These are phyloP conservation scores for Lordiphosa clarofinis DNA, from an alignment of 1,140 invertebrate species.

Conservation along the genomic window DNA sequence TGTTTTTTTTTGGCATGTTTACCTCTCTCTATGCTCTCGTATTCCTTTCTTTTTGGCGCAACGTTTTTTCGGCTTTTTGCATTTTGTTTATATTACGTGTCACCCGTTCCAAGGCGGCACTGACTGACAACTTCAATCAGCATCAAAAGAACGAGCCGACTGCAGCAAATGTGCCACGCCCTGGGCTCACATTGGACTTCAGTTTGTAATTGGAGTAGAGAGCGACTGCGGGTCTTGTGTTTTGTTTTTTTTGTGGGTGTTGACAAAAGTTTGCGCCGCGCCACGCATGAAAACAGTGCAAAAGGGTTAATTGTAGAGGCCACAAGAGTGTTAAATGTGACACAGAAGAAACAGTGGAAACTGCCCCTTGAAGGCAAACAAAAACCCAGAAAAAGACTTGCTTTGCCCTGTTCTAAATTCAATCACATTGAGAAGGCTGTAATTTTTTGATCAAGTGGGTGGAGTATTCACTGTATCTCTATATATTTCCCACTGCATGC, in stretches of 20 bases:
- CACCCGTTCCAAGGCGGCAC: slow-evolving; percentile 45
- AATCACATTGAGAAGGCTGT: too few relatives aligned
- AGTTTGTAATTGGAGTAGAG: slow-evolving; percentile 64
- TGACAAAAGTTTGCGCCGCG: slow-evolving; percentile 56
- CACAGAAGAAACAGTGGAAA: slow-evolving; percentile 2
- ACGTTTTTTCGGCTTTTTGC: slow-evolving; percentile 45
- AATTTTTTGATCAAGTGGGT: too few relatives aligned
- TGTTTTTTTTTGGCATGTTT: slow-evolving; percentile 36
- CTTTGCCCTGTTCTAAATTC: too few relatives aligned
- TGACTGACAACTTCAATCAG: slow-evolving; percentile 72
- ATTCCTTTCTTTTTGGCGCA: slow-evolving; percentile 52
- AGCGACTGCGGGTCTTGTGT: slow-evolving; percentile 25
- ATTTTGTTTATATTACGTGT: slow-evolving; percentile 74
- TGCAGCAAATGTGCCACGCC: slow-evolving; percentile 53
- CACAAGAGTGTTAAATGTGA: slow-evolving; percentile 14
- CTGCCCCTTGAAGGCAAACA: too few relatives aligned
- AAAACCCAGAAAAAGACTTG: too few relatives aligned
- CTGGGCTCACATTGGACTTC: slow-evolving; percentile 31
- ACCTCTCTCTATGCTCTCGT: slow-evolving; percentile 21
- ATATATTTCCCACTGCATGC: slow-evolving; percentile 37
- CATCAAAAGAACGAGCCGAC: slow-evolving; percentile 66
- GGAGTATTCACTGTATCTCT: slow-evolving; percentile 26
- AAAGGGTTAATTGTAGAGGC: slow-evolving; percentile 43
- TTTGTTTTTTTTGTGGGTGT: slow-evolving; percentile 43
- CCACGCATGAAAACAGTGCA: slow-evolving; percentile 18